These are phyloP conservation scores for Drymodes brunneopygia DNA, from an alignment of 2,113 vertebrate genomes.

Conservation along the genomic window DNA sequence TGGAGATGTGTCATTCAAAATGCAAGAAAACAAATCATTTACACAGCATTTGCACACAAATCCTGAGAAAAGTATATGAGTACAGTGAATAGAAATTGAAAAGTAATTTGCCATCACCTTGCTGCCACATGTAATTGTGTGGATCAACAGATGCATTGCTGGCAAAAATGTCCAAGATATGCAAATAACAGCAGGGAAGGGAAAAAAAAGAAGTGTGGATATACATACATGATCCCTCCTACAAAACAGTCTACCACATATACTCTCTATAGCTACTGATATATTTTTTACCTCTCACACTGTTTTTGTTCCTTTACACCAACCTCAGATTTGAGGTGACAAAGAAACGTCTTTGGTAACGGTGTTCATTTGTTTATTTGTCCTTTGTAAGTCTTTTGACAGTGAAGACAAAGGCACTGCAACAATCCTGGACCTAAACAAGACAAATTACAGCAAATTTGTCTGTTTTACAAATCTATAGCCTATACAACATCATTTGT, in stretches of 20 bases:
- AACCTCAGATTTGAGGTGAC: not conserved
- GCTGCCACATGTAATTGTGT: not conserved
- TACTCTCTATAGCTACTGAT: not conserved
- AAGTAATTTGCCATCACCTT: not conserved
- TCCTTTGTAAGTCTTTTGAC: not conserved
- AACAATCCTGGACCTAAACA: not conserved
- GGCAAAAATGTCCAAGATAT: not conserved
- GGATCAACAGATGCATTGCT: not conserved
- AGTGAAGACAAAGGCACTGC: not conserved
- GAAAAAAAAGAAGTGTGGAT: not conserved
- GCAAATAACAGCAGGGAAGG: too few species aligned
- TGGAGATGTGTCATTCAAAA: not conserved
- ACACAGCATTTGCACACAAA: not conserved
- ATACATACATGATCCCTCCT: not conserved
- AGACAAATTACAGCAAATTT: not conserved
- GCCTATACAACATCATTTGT: not conserved
- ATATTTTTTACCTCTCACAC: not conserved
- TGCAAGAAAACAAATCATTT: not conserved
- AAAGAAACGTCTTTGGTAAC: not conserved
- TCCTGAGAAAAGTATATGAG: not conserved
- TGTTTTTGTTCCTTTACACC: not conserved
- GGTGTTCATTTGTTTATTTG: not conserved
- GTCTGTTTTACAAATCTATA: not conserved
- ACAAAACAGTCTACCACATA: not conserved
- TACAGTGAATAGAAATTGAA: not conserved